phyloP scores from a whole-genome alignment of 2,888 invertebrate species.

The Tenodera sinensis region DNA sequence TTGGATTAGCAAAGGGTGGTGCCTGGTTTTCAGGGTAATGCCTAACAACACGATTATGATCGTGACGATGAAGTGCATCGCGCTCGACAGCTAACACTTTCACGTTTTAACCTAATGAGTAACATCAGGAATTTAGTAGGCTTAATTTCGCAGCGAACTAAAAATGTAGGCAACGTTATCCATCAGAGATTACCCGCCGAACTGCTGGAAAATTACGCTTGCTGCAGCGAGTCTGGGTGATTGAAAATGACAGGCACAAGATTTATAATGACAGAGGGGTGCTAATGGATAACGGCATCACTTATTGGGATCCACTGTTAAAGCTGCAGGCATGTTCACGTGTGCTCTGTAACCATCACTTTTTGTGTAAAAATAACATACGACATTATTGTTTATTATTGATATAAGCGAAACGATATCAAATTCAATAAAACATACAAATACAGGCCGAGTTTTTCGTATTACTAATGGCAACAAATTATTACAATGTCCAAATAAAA shows the following conservation, averaged over 20 bases:
- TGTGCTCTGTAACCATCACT: background rate
- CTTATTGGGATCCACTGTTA: background rate
- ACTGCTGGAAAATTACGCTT: background rate
- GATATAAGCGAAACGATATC: too few relatives aligned
- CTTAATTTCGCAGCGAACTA: background rate
- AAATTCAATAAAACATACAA: too few relatives aligned
- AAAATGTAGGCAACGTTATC: background rate
- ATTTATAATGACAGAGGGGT: background rate
- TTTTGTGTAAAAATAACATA: too few relatives aligned
- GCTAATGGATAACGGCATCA: background rate
- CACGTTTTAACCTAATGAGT: background rate
- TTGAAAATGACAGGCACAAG: background rate
- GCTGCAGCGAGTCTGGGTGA: background rate
- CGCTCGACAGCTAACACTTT: background rate
- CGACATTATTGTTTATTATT: too few relatives aligned
- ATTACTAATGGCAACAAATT: too few relatives aligned
- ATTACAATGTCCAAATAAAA: too few relatives aligned
- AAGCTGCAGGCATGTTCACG: background rate
- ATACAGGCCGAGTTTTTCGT: too few relatives aligned
- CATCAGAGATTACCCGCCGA: background rate
- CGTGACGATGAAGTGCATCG: background rate
- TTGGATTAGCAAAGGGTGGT: too few relatives aligned
- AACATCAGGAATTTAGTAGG: background rate
- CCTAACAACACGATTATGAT: background rate
- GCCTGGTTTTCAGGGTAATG: background rate